A percentile compares a stretch with the other conserved stretches of the same genome.
phyloP scores from a whole-genome alignment of 2,888 invertebrate species.

The Cotesia congregata region DNA sequence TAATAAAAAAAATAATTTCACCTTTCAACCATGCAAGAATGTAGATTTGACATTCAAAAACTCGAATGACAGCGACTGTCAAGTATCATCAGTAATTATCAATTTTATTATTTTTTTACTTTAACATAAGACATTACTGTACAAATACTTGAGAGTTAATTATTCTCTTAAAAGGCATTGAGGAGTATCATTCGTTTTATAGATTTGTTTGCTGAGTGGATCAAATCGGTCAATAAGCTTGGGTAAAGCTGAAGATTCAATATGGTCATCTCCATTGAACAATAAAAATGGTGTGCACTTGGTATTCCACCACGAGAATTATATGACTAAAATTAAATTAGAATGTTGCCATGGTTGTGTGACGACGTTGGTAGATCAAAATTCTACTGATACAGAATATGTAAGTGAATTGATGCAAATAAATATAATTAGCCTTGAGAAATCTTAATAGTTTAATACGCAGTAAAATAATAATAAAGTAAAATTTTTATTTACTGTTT shows the following conservation, averaged over 20 bases:
- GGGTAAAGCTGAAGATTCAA: conserved; percentile 53
- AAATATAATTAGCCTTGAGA: no score
- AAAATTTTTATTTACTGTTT: conserved; percentile 27
- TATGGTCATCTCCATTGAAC: conserved; percentile 31
- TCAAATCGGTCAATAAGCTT: conserved; percentile 41
- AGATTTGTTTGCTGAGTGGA: conserved; percentile 53
- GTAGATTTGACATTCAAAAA: conserved; percentile 40
- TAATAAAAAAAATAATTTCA: conserved; percentile 54
- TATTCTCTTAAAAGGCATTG: no score
- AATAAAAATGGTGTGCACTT: conserved; percentile 28
- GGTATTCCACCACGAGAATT: conserved; percentile 53
- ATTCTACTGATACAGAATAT: not conserved
- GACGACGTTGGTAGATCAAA: conserved; percentile 52
- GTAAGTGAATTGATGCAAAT: not conserved
- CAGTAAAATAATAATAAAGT: not conserved
- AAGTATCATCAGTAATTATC: conserved; percentile 52
- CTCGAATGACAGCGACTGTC: conserved; percentile 40
- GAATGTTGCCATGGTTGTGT: conserved; percentile 67
- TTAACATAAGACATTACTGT: no score
- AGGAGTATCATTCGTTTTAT: conserved; percentile 29
- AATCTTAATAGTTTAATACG: not conserved
- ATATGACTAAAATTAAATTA: conserved; percentile 67
- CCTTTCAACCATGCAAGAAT: conserved; percentile 68
- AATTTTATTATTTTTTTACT: not conserved
- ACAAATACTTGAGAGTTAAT: no score